Evolutionary conservation across 2,113 vertebrate genomes (phyloP), one percentile per base, ranked within the genome.

Genomic region (Phoxinus phoxinus): DNA sequence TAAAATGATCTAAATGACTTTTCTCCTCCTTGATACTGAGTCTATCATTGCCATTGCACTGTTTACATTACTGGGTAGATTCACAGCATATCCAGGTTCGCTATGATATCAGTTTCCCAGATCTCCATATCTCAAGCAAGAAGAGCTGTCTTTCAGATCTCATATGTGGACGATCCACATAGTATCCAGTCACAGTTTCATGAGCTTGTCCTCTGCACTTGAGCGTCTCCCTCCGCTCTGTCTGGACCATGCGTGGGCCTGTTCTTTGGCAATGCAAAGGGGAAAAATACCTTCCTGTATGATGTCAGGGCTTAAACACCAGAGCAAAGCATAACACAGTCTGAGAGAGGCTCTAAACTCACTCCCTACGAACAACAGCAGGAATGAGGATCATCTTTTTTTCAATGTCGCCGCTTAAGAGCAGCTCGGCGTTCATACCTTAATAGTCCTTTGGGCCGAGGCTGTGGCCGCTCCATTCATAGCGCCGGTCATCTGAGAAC

Each of bases 281-380:
- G 94, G 91, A 94, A 94, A 94, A 94, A 94, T 94, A 94, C 93
- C 92, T 94, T 92, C 91, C 91, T 85, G 90, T 95, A 93, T 95
- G 94, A 95, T 94, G 93, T 94, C 93, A 95, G 93, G 89, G 92
- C 90, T 91, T 88, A 87, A 86, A 91, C 87, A 75, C 86, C 83
- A 80, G 59, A 27, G 58, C 27, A 59, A 32, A 27, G 27, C 30
- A 19, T 32, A 48, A 30, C 71, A n/a, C 41, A 53, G 63, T 41
- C 65, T 19, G 48, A 21, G 61, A 48, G 17, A 27, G 44, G 56
- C 9, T 41, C 61, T 81, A 51, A 63, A 63, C 37, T 77, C 73
- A 65, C 73, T 65, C 73, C 46, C 46, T 15, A 63, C 13, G 12
- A 63, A 81, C 41, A 81, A 81, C 37, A 37, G 19, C 56, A 80